Conservation (phyloP, 2,797 vertebrate species). For the Danionella dracula region DNA sequence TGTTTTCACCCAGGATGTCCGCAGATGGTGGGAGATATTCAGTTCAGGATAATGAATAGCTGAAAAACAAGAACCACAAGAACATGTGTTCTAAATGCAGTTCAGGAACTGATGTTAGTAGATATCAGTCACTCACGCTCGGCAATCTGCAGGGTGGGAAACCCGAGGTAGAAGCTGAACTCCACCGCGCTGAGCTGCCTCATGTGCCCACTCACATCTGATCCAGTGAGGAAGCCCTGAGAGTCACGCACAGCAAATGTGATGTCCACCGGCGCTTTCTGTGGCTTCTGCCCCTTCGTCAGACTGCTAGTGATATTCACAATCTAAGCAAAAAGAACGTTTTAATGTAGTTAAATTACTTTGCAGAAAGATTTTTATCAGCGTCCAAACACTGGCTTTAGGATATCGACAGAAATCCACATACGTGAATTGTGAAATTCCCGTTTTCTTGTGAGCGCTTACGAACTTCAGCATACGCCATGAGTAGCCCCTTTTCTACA, state of each 20-base stretch:
- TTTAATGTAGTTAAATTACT: too few species aligned
- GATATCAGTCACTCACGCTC: slow-evolving; percentile 76
- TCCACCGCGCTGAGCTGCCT: slow-evolving; percentile 87
- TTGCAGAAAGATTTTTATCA: too few species aligned
- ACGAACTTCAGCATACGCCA: slow-evolving; percentile 77
- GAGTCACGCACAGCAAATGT: slow-evolving; percentile 75
- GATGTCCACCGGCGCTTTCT: slow-evolving; percentile 81
- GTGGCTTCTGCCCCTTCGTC: slow-evolving; percentile 44
- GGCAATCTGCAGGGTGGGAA: slow-evolving; percentile 85
- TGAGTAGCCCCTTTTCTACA: slow-evolving; percentile 80
- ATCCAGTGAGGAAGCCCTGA: slow-evolving; percentile 75
- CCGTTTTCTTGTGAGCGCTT: slow-evolving; percentile 70
- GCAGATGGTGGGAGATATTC: slow-evolving; percentile 83
- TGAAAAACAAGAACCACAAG: slow-evolving; percentile 24
- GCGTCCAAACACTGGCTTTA: too few species aligned
- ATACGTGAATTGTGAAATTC: slow-evolving; percentile 82
- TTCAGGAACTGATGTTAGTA: not conserved
- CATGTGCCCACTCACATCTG: slow-evolving; percentile 83
- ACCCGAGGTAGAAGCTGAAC: slow-evolving; percentile 95
- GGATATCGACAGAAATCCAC: too few species aligned
- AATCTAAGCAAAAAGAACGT: slow-evolving; percentile 68
- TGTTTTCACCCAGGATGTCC: slow-evolving; percentile 92
- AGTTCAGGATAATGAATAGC: slow-evolving; percentile 89
- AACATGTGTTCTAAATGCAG: not conserved
- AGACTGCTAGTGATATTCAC: slow-evolving; percentile 77